Base-by-base conservation (phyloP, 1,140 invertebrate genomes). In the Platyura marginata region DNA sequence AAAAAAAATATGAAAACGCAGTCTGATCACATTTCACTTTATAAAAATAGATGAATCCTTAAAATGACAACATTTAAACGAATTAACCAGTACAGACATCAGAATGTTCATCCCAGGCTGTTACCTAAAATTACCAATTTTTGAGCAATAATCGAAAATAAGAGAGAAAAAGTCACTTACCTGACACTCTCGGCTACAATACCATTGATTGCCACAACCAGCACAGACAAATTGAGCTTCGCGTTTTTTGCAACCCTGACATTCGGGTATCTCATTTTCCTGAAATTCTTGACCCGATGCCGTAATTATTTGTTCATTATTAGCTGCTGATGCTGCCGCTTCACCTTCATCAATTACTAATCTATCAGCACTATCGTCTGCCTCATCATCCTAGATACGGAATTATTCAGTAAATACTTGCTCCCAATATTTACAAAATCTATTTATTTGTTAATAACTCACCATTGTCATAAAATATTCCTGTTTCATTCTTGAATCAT, bases 191-290 rank as follows among this genome's bases (percentile, higher is more conserved):
- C 81, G 64, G 55, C 79, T 84, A 68, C 86, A 90, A 57, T 90
- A 90, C 83, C 84, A 89, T 64, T 88, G 83, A 63, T 84, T 86
- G 41, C 76, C 77, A 56, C 86, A 90, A 19, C 79, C 82, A 42
- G 81, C 80, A 58, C 86, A 90, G 19, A 88, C 79, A 55, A 85
- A 88, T 57, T 82, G 79, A 22, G 84, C 84, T 44, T 77, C 67
- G 48, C 74, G 72, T 32, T 75, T 70, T 34, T 79, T 70, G 57
- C 85, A 89, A 29, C 83, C 79, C 69, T 88, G 83, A 62, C 85
- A 89, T 47, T 71, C 63, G 16, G 75, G 76, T 40, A 76, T 68
- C 46, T 72, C 69, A 46, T 62, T 64, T 21, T 62, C 60, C 35
- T 44, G 46, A n/a, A 48, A 40, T 29, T 54, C 48, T 43, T 51